Evolutionary conservation across 2,888 invertebrate species (phyloP), one percentile per base, ranked within the genome.

Genomic region (Sylvicola cinctus): DNA sequence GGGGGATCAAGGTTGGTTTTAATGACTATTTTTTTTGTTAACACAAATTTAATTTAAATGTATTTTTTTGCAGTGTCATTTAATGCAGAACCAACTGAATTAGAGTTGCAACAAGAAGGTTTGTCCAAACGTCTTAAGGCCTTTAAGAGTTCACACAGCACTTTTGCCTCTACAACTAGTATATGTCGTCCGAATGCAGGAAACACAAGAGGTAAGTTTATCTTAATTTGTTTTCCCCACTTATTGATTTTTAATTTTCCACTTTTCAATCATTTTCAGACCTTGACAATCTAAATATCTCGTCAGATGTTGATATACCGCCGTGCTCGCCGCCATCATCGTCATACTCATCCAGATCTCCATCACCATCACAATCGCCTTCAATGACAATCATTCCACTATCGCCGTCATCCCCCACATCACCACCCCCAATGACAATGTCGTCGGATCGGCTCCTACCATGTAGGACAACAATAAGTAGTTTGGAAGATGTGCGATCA

Each of bases 71-170:
- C 52, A 70, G 70, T 68, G 45, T 78, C 79, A 56, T 81, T 80
- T 49, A 77, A 75, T 63, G 77, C 80, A 3, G 80, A 80, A 42
- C 83, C 87, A 27, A 85, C 87, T 12, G 67, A 80, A 38, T 70
- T 81, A 32, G 87, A 88, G 55, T 70, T 78, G 33, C 83, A 85
- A 49, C 70, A 88, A 42, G 88, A 88, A 60, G 84, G 79, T 59
- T 70, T 88, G 36, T 81, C 81, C 43, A 77, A 84, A 49, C 67
- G 91, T 44, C 63, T 90, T 42, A 50, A 49, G 36, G 46, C 47
- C 25, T 41, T 49, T 29, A 51, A 51, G 16, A 37, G 36, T 35
- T 34, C 36, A 17, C 34, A 31, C 20, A 25, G 12, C 4, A 23
- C 25, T 23, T 25, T 14, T 11, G 20, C 8, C 12, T 17, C 4